Conservation (phyloP, 2,888 invertebrate genomes). For the Notodonta ziczac region DNA sequence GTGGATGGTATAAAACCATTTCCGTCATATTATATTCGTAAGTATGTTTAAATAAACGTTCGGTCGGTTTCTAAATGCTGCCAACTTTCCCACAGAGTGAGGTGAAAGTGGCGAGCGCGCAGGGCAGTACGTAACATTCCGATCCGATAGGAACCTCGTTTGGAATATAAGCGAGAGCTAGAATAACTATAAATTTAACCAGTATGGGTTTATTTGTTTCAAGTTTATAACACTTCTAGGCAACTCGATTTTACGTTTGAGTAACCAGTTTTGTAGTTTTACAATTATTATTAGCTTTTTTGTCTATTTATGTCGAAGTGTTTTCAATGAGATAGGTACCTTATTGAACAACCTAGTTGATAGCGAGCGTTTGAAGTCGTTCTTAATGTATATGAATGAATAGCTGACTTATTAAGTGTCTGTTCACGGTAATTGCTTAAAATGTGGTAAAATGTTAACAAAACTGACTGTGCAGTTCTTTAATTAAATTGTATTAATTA, state of each 20-base stretch:
- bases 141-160: constrained; percentile 67
- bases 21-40: constrained; percentile 29
- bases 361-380: too few species aligned
- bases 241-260: neutral
- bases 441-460: too few species aligned
- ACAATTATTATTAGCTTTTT: too few species aligned
- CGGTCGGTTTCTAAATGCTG: constrained; percentile 72
- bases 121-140: constrained; percentile 72
- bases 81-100: constrained; percentile 74
- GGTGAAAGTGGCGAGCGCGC: constrained; percentile 77
- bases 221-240: neutral
- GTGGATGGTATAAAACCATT: neutral
- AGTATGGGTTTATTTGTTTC: constrained; percentile 7
- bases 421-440: too few species aligned
- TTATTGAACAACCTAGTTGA: too few species aligned
- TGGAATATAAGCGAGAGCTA: constrained; percentile 50
- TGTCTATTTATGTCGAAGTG: neutral
- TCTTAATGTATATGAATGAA: too few species aligned
- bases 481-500: too few species aligned
- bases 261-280: neutral
- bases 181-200: constrained; percentile 21
- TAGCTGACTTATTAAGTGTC: too few species aligned
- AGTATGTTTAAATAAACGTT: constrained; percentile 58
- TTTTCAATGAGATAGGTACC: neutral
- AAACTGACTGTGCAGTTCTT: too few species aligned